These are phyloP conservation scores for Papilio elwesi DNA, from an alignment of 2,888 invertebrate species.

Conservation along the genomic window DNA sequence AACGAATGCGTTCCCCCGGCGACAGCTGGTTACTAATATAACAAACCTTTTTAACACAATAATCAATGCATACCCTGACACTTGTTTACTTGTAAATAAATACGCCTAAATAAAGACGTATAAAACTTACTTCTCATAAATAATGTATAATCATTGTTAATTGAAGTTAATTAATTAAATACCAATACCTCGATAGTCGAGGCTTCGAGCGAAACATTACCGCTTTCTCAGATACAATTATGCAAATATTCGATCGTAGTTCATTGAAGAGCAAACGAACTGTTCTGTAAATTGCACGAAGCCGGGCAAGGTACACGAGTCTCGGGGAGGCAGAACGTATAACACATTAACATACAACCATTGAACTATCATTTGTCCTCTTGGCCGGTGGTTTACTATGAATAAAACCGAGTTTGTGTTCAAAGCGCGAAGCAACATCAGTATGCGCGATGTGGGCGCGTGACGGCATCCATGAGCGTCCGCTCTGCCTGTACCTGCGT, in stretches of 20 bases:
- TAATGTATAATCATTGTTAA: background rate
- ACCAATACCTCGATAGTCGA: background rate
- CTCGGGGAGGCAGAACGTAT: conserved; percentile 7
- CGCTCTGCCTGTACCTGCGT: conserved; percentile 58
- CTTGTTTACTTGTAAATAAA: no score
- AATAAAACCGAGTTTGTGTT: conserved; percentile 47
- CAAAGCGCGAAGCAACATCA: conserved; percentile 57
- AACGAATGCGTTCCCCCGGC: no score
- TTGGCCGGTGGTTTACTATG: conserved; percentile 42
- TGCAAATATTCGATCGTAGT: conserved; percentile 23
- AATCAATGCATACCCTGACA: no score
- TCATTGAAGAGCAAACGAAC: conserved; percentile 36
- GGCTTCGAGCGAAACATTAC: conserved; percentile 28
- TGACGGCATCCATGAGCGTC: conserved; percentile 78
- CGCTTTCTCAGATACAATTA: conserved; percentile 35
- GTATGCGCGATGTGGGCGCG: conserved; percentile 72
- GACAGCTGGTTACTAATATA: no score
- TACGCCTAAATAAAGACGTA: no score
- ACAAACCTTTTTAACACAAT: no score
- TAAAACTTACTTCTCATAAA: no score
- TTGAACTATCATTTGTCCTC: conserved; percentile 46
- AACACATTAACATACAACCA: conserved; percentile 39
- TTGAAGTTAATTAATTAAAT: conserved; percentile 28
- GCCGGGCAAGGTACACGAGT: conserved; percentile 19
- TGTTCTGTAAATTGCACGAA: conserved; percentile 26